Evolutionary conservation across 2,113 vertebrate genomes (phyloP), one percentile per base, ranked within the genome.

Genomic region (Corythornis madagascariensis): DNA sequence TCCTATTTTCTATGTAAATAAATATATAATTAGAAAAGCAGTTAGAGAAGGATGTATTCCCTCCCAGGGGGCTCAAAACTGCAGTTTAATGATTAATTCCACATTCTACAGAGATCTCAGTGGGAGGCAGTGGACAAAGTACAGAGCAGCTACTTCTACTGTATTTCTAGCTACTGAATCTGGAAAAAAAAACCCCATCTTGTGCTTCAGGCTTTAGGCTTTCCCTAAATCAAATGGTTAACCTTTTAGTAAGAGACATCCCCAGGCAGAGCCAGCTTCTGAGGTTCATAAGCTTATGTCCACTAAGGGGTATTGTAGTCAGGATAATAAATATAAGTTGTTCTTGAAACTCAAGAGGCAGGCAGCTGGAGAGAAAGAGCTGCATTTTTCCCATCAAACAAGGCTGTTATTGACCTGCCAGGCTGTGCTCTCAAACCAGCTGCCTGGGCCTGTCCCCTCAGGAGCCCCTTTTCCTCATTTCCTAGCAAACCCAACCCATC

Each of bases 11-110:
- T 84, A 43, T 48, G 55, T 61, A 77, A 40, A 79, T 40, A 74
- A 5, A 33, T 19, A 28, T 48, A 13, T 42, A 88, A 93, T 72
- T 38, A 81, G 82, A 63, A 89, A 85, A 73, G 67, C 55, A 63
- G 63, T 52, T 50, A 43, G 59, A 85, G 81, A 67, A 81, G 28
- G 69, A 59, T 74, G 42, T 67, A 91, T 80, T 92, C 57, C 42
- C 48, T 93, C 75, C 69, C 5, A 1, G 67, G 61, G 79, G 78
- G 69, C 70, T 13, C 1, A 8, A 71, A 74, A 29, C 48, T 85
- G 64, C 42, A 80, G 92, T 14, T 96, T 93, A 96, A 95, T 96
- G 92, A 93, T 96, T 95, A 96, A 93, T 90, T 92, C 52, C 48
- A 57, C 7, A 0, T 90, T 87, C 69, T 65, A 31, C 65, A 9